phyloP scores from a whole-genome alignment of 2,797 vertebrate species.

The Artibeus jamaicensis region DNA sequence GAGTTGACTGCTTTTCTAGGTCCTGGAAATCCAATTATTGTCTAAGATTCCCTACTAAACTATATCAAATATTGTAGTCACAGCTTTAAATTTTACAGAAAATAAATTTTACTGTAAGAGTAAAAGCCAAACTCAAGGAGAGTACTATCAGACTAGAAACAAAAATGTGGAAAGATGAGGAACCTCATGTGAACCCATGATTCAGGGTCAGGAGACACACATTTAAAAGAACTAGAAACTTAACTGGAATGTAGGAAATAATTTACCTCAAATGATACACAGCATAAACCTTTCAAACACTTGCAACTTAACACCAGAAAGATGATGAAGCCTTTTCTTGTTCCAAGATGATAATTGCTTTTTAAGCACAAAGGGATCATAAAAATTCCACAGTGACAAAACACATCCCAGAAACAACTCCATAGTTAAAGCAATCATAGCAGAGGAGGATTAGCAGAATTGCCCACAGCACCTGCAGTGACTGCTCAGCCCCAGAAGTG shows the following conservation, averaged over 20 bases:
- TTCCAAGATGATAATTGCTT: conserved; percentile 47
- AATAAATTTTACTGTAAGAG: neutral
- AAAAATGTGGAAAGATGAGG: neutral
- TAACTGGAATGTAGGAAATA: conserved; percentile 8
- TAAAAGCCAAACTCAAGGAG: neutral
- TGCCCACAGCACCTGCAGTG: neutral
- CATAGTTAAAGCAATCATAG: neutral
- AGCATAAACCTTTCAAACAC: conserved; percentile 19
- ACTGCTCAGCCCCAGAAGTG: neutral
- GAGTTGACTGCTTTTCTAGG: neutral
- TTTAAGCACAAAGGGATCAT: conserved; percentile 22
- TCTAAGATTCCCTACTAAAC: neutral
- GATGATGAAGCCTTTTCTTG: neutral
- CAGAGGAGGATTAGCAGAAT: neutral
- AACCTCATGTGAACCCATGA: neutral
- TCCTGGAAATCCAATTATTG: neutral
- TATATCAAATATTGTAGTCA: neutral
- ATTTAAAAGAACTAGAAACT: conserved; percentile 13
- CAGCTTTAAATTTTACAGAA: neutral
- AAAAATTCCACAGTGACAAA: conserved; percentile 48
- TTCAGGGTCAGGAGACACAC: neutral
- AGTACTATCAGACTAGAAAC: neutral
- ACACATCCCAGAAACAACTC: neutral
- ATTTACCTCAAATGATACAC: conserved; percentile 7
- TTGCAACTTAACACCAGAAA: conserved; percentile 7